phyloP scores from a whole-genome alignment of 2,888 invertebrate genomes.

The Ichneumoninae sp. region DNA sequence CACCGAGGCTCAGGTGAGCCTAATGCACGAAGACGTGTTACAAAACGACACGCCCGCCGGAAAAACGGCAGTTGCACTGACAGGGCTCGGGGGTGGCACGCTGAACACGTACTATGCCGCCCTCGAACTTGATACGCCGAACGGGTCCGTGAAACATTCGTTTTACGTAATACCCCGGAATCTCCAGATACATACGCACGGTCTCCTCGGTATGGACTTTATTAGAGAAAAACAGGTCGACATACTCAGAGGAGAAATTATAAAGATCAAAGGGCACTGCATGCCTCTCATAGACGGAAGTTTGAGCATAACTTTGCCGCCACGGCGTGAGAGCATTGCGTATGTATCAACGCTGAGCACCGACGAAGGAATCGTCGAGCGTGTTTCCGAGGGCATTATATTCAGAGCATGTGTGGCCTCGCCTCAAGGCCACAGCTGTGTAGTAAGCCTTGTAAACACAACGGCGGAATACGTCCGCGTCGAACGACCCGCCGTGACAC shows the following conservation, averaged over 20 bases:
- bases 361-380: not conserved
- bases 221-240: no score
- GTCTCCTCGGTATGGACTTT: not conserved
- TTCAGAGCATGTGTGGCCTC: not conserved
- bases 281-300: no score
- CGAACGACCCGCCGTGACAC: no score
- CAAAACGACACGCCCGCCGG: not conserved
- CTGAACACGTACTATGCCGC: not conserved
- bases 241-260: no score
- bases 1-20: not conserved
- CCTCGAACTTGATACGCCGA: not conserved
- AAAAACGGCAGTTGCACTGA: not conserved
- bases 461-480: no score
- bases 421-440: no score
- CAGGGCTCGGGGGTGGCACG: not conserved
- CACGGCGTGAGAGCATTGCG: constrained; percentile 4
- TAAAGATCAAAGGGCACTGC: no score
- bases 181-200: not conserved
- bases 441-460: no score
- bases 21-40: not conserved
- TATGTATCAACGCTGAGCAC: not conserved
- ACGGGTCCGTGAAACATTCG: no score
- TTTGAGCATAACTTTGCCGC: no score
- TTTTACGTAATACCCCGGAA: not conserved
- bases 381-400: not conserved